Base-by-base conservation (phyloP, 2,797 vertebrate genomes). In the Phataginus tetradactyla region DNA sequence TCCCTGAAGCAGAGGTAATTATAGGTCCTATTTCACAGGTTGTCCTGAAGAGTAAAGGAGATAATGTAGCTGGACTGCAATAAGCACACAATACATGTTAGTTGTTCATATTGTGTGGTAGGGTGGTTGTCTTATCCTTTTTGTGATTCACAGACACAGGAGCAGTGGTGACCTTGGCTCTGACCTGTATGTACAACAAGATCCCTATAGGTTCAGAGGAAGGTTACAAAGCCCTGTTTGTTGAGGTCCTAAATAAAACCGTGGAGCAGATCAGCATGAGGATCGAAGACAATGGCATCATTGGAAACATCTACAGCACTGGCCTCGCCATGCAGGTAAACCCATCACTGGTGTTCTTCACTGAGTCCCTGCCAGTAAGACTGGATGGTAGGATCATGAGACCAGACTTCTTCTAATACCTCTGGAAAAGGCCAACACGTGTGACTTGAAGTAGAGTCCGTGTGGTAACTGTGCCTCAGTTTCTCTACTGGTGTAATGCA, bases 241-340 rank as follows among this genome's bases (percentile, higher is more conserved):
- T 14, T 4, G 63, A 85, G 0, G 93, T 97, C 0, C 5, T 98
- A 23, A 5, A 25, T 1, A 2, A 0, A 0, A 78, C 95, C 12
- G 74, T 98, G 93, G 91, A 96, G 0, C 2, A 39, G 2, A 97
- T 99, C 92, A 95, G 98, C 45, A 0, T 27, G 69, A 97, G 69
- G 32, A 97, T 92, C 10, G 75, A 6, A 4, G 20, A 74, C 0
- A 12, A 88, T 0, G 98, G 99, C 83, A 15, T 98, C 71, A 98
- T 99, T 0, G 98, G 98, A 37, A 86, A 98, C 68, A 93, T 98
- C 91, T 98, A 98, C 95, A 98, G 98, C 64, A 98, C 98, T 11
- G 98, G 99, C 61, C 96, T 99, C 12, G 98, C 98, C 59, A 97
- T 98, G 94, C 99, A 99, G 98, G 98, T 99, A 98, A 0, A 0